phyloP scores from a whole-genome alignment of 2,888 invertebrate genomes.

The Cordilura impudica region DNA sequence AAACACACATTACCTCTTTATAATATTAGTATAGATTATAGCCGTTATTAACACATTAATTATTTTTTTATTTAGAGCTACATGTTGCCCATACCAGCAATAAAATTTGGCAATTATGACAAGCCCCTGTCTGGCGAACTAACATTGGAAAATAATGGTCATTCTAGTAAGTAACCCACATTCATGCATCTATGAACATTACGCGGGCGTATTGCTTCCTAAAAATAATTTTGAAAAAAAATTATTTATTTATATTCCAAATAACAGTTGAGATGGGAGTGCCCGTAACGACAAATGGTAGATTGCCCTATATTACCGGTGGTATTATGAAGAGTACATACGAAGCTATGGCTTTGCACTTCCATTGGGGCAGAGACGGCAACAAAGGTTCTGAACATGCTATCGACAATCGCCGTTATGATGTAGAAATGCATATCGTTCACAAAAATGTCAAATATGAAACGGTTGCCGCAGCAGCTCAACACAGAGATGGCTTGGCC shows the following conservation, averaged over 20 bases:
- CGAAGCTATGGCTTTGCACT: conserved; percentile 75
- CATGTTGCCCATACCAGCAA: conserved; percentile 63
- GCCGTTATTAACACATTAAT: not conserved
- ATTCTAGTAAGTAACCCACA: conserved; percentile 78
- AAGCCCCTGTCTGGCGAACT: conserved; percentile 81
- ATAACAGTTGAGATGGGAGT: conserved; percentile 67
- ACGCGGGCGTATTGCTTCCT: not conserved
- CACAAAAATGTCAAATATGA: conserved; percentile 82
- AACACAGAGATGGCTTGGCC: conserved; percentile 80
- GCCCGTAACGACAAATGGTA: conserved; percentile 65
- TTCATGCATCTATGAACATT: not conserved
- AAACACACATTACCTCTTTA: no score
- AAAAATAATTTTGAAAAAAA: not conserved
- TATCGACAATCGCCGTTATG: conserved; percentile 77
- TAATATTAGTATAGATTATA: no score
- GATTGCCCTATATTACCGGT: conserved; percentile 68
- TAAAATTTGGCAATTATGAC: conserved; percentile 80
- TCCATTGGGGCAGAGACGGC: conserved; percentile 86
- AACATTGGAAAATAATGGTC: conserved; percentile 83
- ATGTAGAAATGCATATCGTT: conserved; percentile 83
- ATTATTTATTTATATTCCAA: not conserved
- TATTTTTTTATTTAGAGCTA: conserved; percentile 64
- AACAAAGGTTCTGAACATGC: conserved; percentile 81
- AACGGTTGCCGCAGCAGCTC: conserved; percentile 78
- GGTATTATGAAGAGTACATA: conserved; percentile 66